Evolutionary conservation across 2,888 invertebrate species (phyloP), one percentile per base, ranked within the genome.

Genomic region (Andricus quercusramuli): DNA sequence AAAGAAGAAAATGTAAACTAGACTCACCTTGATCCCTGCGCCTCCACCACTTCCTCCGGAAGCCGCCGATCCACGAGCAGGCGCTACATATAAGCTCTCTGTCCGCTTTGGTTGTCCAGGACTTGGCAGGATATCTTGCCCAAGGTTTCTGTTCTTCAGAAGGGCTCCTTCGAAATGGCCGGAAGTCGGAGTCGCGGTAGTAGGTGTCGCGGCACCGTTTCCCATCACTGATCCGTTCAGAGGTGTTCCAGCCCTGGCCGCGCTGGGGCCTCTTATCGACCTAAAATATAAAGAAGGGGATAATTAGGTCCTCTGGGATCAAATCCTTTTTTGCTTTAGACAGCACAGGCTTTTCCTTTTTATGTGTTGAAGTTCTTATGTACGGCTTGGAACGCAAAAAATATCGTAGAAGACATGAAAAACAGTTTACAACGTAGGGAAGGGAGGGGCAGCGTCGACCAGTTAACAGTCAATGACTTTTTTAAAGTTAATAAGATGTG

Each of bases 121-220:
- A 87, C 97, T 97, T 83, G 97, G 97, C 90, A 97, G 95, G 92
- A 98, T 97, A 92, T 98, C 98, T 93, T 98, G 98, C 83, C 97
- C 97, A 80, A 97, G 94, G 86, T 95, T 96, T 89, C 97, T 94
- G 92, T 97, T 97, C 90, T 96, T 95, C 89, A 97, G 91, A 83
- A 97, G 94, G 78, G 97, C 96, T 79, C 97, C 97, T 92, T 98
- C 97, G 92, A 97, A 97, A 64, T 97, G 96, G 64, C 88, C 89
- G 77, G 92, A 89, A 47, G 89, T 90, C 37, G 94, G 94, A 20
- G 94, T 94, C 74, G 94, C 92, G 78, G 94, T 91, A n/a, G 93
- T 93, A 29, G 94, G 94, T 22, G 94, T 94, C 78, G 93, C 94
- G 0, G 93, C 93, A 1, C 94, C 93, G 76, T 95, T 95, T 56